Base-by-base conservation (phyloP, 2,888 invertebrate species). In the Entomobrya multifasciata region DNA sequence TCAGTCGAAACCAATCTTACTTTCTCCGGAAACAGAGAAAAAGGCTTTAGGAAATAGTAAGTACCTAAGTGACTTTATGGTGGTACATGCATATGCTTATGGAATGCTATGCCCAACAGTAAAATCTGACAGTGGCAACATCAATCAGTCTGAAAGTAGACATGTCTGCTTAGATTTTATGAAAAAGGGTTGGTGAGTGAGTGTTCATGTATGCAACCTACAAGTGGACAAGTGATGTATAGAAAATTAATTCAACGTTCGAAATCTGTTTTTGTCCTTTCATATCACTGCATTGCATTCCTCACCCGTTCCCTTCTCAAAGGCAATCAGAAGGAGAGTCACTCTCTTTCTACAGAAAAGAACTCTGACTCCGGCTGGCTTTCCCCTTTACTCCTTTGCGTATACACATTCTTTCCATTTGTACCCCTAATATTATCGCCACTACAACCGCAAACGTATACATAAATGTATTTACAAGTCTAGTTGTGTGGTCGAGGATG, bases 191-290 rank as follows among this genome's bases (percentile, higher is more conserved):
- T n/a, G n/a, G n/a, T n/a, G n/a, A n/a, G n/a, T n/a, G n/a, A n/a
- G 67, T 67, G 67, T 44, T 67, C 67, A 67, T 44, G 67, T 67
- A 67, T 67, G 67, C 67, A 67, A 13, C 67, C 10, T 44, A 52
- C 49, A 72, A 74, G 74, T 76, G 76, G 65, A 83, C 76, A 83
- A 22, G 62, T 83, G 83, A 83, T 62, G 65, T 36, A 83, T 83
- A 62, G 74, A 83, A 83, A 83, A 83, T 83, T 76, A 83, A 83
- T 65, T 83, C 52, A 74, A 65, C 49, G 52, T 83, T 72, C 25
- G 72, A 60, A 81, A 70, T 67, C 72, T 57, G 36, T 72, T 72
- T 67, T 72, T 81, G 72, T 72, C 72, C 27, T 60, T 72, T 30
- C 47, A 57, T 57, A 80, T 52, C 27, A 30, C 20, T 72, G 72